Percentiles rank a stretch among this genome's conserved stretches.
These are phyloP conservation scores for Plectropomus leopardus DNA, from an alignment of 2,113 vertebrate genomes.

Conservation along the genomic window DNA sequence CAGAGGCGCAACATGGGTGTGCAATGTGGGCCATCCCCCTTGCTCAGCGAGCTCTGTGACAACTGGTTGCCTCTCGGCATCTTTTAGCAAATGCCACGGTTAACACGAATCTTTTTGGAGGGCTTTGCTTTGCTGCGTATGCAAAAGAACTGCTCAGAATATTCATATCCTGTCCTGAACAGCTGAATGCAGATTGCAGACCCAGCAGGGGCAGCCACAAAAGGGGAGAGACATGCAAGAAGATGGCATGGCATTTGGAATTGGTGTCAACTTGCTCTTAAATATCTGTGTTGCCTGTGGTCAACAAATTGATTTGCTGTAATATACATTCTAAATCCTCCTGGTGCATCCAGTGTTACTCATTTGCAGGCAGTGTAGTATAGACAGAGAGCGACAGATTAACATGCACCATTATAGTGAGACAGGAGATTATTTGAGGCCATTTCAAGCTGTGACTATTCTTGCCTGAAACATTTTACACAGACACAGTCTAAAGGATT, in stretches of 20 bases:
- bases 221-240: constrained; percentile 39
- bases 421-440: constrained; percentile 60
- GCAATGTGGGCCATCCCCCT: constrained; percentile 19
- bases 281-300: constrained; percentile 46
- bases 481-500: constrained; percentile 54
- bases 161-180: constrained; percentile 69
- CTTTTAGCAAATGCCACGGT: constrained; percentile 43
- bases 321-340: constrained; percentile 49
- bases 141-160: constrained; percentile 62
- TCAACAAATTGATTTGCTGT: constrained; percentile 45
- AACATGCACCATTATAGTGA: constrained; percentile 40
- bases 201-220: constrained; percentile 59
- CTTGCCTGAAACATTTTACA: constrained; percentile 58
- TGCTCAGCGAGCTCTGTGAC: constrained; percentile 2
- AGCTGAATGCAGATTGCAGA: constrained; percentile 65
- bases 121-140: constrained; percentile 40
- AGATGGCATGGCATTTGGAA: constrained; percentile 62
- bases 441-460: constrained; percentile 50
- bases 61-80: constrained; percentile 38
- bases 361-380: constrained; percentile 48
- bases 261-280: constrained; percentile 57
- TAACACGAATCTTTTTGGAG: constrained; percentile 24
- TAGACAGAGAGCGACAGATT: constrained; percentile 34
- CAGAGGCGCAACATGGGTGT: background rate
- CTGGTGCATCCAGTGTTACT: constrained; percentile 14